phyloP scores from a whole-genome alignment of 2,113 vertebrate genomes.

The Myanophis thanlyinensis region DNA sequence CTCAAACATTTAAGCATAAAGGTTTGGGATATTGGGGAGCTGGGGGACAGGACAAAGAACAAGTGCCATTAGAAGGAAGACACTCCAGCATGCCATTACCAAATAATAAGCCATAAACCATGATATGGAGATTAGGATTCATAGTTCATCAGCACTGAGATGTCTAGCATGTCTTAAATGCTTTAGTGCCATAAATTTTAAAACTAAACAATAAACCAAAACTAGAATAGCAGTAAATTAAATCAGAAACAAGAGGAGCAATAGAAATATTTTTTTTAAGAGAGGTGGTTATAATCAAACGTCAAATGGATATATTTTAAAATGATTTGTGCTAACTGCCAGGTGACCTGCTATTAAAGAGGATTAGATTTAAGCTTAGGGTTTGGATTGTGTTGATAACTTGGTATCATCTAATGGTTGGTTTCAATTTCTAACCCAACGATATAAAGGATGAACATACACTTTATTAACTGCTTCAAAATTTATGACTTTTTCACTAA shows the following conservation, averaged over 20 bases:
- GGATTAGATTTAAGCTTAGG: neutral
- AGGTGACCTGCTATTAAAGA: neutral
- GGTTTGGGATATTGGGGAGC: neutral
- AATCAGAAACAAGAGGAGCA: neutral
- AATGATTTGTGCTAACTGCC: neutral
- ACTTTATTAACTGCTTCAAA: neutral
- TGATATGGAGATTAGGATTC: neutral
- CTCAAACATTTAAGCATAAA: neutral
- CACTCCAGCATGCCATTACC: neutral
- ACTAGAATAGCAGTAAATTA: neutral
- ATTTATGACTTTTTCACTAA: conserved; percentile 52
- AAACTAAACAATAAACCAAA: neutral
- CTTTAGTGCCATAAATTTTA: neutral
- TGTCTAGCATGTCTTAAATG: neutral
- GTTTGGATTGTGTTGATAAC: neutral
- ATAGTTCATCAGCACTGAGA: neutral
- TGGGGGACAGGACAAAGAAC: neutral
- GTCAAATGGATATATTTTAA: neutral
- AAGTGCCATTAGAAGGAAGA: neutral
- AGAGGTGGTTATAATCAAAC: neutral
- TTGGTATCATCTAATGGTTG: neutral
- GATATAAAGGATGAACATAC: neutral
- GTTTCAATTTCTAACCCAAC: neutral
- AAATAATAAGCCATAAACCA: neutral
- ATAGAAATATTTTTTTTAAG: neutral